phyloP scores from a whole-genome alignment of 1,140 invertebrate genomes.

The Calliopsis andreniformis region DNA sequence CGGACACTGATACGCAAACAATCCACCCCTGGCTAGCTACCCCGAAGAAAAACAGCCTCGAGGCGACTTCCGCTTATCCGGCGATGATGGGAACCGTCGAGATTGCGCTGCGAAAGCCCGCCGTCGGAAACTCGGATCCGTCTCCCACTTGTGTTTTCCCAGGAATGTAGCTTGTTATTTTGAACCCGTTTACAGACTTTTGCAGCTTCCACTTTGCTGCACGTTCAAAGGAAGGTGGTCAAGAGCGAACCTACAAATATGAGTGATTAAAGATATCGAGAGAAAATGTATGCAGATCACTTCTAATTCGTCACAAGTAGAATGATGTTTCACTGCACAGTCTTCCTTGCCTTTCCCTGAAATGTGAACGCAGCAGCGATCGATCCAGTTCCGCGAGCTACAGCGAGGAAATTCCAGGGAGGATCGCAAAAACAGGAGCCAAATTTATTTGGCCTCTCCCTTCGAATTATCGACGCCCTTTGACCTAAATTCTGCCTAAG shows the following conservation, averaged over 20 bases:
- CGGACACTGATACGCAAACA: conserved; percentile 12
- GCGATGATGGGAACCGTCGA: conserved; percentile 19
- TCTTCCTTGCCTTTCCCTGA: not conserved
- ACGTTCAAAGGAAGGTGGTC: not conserved
- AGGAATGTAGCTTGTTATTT: conserved; percentile 53
- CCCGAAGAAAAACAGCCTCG: conserved; percentile 25
- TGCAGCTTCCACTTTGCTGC: not conserved
- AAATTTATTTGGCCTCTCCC: not conserved
- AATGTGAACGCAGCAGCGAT: conserved; percentile 22
- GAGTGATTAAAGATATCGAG: conserved; percentile 48
- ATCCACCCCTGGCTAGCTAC: not conserved
- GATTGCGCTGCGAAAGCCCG: conserved; percentile 33
- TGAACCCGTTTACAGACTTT: not conserved
- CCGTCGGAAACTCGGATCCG: conserved; percentile 5
- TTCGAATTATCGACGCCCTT: not conserved
- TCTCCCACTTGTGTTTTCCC: conserved; percentile 42
- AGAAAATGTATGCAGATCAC: conserved; percentile 34
- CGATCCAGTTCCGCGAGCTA: conserved; percentile 13
- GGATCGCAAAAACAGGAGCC: not conserved
- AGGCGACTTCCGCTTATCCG: conserved; percentile 31
- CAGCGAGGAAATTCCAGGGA: not conserved
- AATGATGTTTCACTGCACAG: conserved; percentile 29
- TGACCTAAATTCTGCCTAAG: not conserved
- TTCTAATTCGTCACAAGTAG: conserved; percentile 56
- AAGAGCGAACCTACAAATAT: conserved; percentile 21